Conservation (phyloP, 2,797 vertebrate species). For the Micropoecilia bifurca region DNA sequence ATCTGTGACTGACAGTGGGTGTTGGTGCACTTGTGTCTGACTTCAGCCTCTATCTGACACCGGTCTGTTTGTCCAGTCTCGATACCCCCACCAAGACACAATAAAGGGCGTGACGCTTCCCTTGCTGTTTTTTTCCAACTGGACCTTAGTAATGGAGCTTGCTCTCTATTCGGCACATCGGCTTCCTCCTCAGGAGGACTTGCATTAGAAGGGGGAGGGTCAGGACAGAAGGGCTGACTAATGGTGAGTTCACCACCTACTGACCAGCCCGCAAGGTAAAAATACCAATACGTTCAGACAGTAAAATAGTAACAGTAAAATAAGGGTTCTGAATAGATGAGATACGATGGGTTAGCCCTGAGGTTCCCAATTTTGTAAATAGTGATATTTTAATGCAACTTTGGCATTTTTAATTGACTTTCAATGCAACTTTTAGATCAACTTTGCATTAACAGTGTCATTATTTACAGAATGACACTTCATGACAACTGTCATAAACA, state of each 20-base stretch:
- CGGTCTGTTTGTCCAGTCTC: slow-evolving; percentile 79
- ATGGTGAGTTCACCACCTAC: slow-evolving; percentile 45
- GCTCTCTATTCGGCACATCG: slow-evolving; percentile 77
- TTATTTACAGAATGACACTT: too few relatives aligned
- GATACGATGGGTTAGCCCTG: slow-evolving; percentile 42
- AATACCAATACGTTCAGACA: slow-evolving; percentile 44
- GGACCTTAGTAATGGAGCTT: slow-evolving; percentile 84
- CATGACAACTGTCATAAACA: too few relatives aligned
- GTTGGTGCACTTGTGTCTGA: slow-evolving; percentile 83
- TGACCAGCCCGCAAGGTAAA: slow-evolving; percentile 55
- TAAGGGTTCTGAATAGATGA: slow-evolving; percentile 62
- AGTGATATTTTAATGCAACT: too few relatives aligned
- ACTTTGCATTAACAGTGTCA: too few relatives aligned
- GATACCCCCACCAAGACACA: slow-evolving; percentile 82
- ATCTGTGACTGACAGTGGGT: slow-evolving; percentile 84
- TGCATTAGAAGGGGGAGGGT: slow-evolving; percentile 46
- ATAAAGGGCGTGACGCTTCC: slow-evolving; percentile 90
- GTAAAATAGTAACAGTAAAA: slow-evolving; percentile 41
- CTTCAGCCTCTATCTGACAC: slow-evolving; percentile 78
- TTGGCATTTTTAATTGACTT: too few relatives aligned
- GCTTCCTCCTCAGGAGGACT: slow-evolving; percentile 80
- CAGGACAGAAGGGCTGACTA: slow-evolving; percentile 59
- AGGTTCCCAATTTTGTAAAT: too few relatives aligned
- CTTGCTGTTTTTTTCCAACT: slow-evolving; percentile 86
- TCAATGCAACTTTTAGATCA: too few relatives aligned